Evolutionary conservation across 1,140 invertebrate species (phyloP).

Genomic region (Sogatella furcifera): DNA sequence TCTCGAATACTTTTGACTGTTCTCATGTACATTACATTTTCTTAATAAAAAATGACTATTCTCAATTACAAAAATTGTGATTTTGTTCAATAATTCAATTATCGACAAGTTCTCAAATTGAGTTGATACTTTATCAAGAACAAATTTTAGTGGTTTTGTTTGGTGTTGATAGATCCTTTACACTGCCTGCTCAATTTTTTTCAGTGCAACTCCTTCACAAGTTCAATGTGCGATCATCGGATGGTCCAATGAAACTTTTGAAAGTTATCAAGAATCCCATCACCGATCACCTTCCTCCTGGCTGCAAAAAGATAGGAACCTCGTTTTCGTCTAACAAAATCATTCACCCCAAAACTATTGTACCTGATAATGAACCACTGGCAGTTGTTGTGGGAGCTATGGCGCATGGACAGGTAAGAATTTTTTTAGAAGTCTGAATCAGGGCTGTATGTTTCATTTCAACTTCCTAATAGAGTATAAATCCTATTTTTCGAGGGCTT

Average conservation of each 20-base stretch:
- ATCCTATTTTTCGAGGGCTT: too few relatives aligned
- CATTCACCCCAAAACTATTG: slow-evolving; percentile 65
- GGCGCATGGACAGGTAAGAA: slow-evolving; percentile 80
- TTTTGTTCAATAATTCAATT: too few relatives aligned
- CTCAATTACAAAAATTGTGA: too few relatives aligned
- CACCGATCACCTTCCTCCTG: slow-evolving; percentile 89
- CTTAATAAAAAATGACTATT: too few relatives aligned
- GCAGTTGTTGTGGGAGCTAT: slow-evolving; percentile 92
- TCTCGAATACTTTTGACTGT: too few relatives aligned
- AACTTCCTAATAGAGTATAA: too few relatives aligned
- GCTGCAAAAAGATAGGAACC: slow-evolving; percentile 81
- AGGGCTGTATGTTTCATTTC: too few relatives aligned
- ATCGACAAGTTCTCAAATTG: too few relatives aligned
- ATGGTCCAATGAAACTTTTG: slow-evolving; percentile 80
- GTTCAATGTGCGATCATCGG: slow-evolving; percentile 79
- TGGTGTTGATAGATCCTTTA: background rate
- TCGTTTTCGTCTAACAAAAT: slow-evolving; percentile 78
- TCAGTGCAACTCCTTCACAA: slow-evolving; percentile 94
- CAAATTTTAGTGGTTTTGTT: too few relatives aligned
- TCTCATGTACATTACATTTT: too few relatives aligned
- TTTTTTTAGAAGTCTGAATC: background rate
- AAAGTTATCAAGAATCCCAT: slow-evolving; percentile 98
- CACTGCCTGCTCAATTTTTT: slow-evolving; percentile 27
- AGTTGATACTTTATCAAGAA: too few relatives aligned
- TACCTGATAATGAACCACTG: slow-evolving; percentile 70